These are phyloP conservation scores for Ceuthmochares aereus DNA, from an alignment of 2,113 vertebrate genomes.

Conservation along the genomic window DNA sequence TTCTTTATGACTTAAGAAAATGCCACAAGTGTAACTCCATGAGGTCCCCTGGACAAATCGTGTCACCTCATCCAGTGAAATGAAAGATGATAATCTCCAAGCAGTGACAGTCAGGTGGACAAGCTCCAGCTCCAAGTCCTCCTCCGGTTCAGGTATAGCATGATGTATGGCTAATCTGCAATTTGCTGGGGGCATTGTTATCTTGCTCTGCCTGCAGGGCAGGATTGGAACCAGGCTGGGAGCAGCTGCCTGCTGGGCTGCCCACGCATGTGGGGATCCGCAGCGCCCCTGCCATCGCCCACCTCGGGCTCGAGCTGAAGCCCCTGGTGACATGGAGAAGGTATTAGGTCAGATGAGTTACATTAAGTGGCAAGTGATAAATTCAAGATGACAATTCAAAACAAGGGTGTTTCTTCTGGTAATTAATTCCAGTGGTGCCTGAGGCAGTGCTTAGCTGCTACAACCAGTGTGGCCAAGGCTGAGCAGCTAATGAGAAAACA, in stretches of 20 bases:
- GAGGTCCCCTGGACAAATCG: conserved; percentile 66
- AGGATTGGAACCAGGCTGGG: conserved; percentile 84
- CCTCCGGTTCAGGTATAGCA: conserved; percentile 58
- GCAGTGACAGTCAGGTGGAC: conserved; percentile 79
- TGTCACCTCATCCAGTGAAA: conserved; percentile 66
- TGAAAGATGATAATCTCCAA: conserved; percentile 83
- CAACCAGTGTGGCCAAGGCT: conserved; percentile 88
- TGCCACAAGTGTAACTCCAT: neutral
- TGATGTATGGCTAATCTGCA: conserved; percentile 77
- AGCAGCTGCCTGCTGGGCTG: conserved; percentile 84
- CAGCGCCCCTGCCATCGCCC: conserved; percentile 62
- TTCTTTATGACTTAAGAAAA: conserved; percentile 68
- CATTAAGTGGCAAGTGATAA: conserved; percentile 98
- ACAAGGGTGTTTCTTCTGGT: conserved; percentile 94
- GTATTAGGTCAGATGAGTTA: conserved; percentile 94
- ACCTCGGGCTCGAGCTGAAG: conserved; percentile 57
- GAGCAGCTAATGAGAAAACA: conserved; percentile 92
- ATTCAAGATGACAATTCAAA: conserved; percentile 98
- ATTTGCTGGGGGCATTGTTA: conserved; percentile 95
- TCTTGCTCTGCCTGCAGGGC: conserved; percentile 83
- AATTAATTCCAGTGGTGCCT: conserved; percentile 99
- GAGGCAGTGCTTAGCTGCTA: conserved; percentile 81
- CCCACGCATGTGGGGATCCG: conserved; percentile 42
- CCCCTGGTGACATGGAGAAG: conserved; percentile 80
- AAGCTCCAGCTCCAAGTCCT: conserved; percentile 73